Conservation (phyloP, 2,797 vertebrate species). For the Cyclopterus lumpus region DNA sequence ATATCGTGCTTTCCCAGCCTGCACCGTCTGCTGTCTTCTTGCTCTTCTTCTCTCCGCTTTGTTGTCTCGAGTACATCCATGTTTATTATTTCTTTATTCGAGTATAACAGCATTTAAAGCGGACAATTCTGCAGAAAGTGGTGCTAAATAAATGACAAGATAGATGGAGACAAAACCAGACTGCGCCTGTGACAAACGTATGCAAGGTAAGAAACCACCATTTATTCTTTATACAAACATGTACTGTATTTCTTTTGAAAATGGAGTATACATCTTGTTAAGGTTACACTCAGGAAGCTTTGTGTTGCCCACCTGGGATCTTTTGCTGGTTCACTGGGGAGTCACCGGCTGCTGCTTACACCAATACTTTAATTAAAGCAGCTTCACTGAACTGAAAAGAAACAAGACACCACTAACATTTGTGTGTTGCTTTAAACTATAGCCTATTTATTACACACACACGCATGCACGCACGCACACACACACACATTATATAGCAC, state of each 20-base stretch:
- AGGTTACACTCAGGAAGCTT: conserved; percentile 3
- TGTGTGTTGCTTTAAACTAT: conserved; percentile 12
- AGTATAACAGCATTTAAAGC: not conserved
- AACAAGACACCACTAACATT: conserved; percentile 8
- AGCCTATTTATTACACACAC: not conserved
- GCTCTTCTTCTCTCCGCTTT: not conserved
- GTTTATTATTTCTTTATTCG: conserved; percentile 3
- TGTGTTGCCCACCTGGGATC: conserved; percentile 40
- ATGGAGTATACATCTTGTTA: not conserved
- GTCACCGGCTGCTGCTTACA: conserved; percentile 2
- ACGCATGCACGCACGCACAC: not conserved
- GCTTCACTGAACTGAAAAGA: conserved; percentile 26
- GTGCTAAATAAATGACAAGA: conserved; percentile 4
- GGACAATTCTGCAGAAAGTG: conserved; percentile 19
- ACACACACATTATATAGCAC: not conserved
- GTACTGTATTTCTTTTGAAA: not conserved
- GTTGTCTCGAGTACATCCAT: not conserved
- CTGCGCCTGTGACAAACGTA: conserved; percentile 45
- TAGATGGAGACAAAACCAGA: conserved; percentile 63
- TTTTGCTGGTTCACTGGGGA: conserved; percentile 27
- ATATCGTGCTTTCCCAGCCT: not conserved
- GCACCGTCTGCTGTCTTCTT: not conserved
- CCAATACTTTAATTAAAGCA: conserved; percentile 10
- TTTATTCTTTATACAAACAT: not conserved
- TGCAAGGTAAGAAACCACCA: conserved; percentile 48